phyloP scores from a whole-genome alignment of 2,113 vertebrate species.

The Nematolebias whitei region DNA sequence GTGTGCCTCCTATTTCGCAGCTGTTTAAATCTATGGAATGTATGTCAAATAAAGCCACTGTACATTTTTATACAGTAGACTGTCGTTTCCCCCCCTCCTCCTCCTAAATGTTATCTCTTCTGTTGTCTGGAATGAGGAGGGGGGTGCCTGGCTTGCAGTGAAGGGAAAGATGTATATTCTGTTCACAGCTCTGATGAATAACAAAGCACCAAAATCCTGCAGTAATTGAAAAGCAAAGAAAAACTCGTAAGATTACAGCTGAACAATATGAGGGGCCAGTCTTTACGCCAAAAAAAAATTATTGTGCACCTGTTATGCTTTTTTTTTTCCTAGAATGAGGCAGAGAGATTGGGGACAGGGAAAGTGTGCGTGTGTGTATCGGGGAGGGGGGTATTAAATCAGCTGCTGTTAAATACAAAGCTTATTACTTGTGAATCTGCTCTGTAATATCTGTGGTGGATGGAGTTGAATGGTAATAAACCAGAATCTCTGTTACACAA shows the following conservation, averaged over 20 bases:
- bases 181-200: slow-evolving; percentile 55
- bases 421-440: slow-evolving; percentile 83
- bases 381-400: slow-evolving; percentile 46
- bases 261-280: slow-evolving; percentile 64
- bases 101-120: slow-evolving; percentile 71
- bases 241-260: slow-evolving; percentile 63
- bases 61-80: slow-evolving; percentile 99
- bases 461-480: slow-evolving; percentile 85
- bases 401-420: slow-evolving; percentile 82
- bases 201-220: slow-evolving; percentile 56
- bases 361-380: slow-evolving; percentile 54
- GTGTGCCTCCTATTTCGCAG: slow-evolving; percentile 99
- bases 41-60: slow-evolving; percentile 99
- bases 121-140: slow-evolving; percentile 63
- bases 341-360: slow-evolving; percentile 24
- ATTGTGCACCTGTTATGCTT: slow-evolving; percentile 71
- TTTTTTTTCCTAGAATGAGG: slow-evolving; percentile 53
- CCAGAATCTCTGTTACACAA: slow-evolving; percentile 82
- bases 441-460: slow-evolving; percentile 84
- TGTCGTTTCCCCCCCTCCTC: slow-evolving; percentile 47
- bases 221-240: slow-evolving; percentile 43
- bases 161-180: slow-evolving; percentile 67
- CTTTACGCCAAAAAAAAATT: slow-evolving; percentile 73
- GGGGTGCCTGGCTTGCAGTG: slow-evolving; percentile 63
- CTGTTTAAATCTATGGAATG: slow-evolving; percentile 98